Evolutionary conservation across 23 tunicate species (phyloP).

Genomic region (Ascidia mentula): DNA sequence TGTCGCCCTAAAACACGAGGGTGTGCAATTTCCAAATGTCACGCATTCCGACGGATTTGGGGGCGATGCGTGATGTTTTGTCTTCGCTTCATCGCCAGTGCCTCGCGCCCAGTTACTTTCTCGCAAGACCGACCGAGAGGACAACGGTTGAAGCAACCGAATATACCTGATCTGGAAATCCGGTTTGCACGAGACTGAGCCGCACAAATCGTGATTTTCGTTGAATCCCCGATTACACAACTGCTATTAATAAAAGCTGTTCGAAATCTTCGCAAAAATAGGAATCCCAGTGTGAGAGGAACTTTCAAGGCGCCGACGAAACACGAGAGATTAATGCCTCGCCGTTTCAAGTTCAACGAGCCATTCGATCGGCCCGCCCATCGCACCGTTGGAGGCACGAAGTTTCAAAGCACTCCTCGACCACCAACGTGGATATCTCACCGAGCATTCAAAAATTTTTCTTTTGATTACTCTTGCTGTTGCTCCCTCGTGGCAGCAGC

Average conservation of each 20-base stretch:
- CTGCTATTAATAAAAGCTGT: no score
- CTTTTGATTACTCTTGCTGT: neutral
- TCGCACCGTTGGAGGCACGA: neutral
- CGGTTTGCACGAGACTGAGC: no score
- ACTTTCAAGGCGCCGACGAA: no score
- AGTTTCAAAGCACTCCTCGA: no score
- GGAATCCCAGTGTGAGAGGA: neutral
- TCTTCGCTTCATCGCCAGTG: neutral
- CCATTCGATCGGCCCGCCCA: neutral
- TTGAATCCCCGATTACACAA: no score
- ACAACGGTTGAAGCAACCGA: no score
- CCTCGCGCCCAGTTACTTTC: neutral
- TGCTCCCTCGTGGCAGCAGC: neutral
- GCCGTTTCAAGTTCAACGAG: neutral
- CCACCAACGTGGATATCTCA: neutral
- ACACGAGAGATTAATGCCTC: neutral
- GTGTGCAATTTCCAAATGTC: neutral
- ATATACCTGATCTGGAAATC: no score
- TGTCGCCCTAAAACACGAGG: neutral
- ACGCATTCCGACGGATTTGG: constrained; percentile 4
- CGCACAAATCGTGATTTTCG: no score
- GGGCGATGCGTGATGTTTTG: neutral
- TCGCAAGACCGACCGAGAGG: no score
- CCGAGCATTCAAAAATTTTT: no score
- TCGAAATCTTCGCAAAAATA: neutral